These are phyloP conservation scores for Ptyas mucosa DNA, from an alignment of 2,113 vertebrate species.

Conservation along the genomic window DNA sequence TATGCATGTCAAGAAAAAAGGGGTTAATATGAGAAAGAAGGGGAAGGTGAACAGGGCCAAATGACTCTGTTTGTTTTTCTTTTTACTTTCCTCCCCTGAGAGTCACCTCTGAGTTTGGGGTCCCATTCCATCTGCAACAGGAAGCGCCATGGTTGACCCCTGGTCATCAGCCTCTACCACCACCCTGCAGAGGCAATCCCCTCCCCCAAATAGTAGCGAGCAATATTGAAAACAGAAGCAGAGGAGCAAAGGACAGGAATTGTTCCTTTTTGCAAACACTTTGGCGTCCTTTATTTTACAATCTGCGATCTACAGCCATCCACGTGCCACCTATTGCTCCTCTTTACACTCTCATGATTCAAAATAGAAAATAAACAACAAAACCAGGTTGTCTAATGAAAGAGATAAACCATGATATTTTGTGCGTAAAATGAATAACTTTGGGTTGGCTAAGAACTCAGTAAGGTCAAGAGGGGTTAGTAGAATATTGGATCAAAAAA, in stretches of 20 bases:
- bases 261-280: not conserved
- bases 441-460: not conserved
- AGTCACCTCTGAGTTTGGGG: constrained; percentile 32
- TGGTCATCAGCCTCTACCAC: not conserved
- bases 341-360: not conserved
- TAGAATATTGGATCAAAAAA: not conserved
- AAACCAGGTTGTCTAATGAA: not conserved
- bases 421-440: not conserved
- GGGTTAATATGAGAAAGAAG: not conserved
- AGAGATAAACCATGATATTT: not conserved
- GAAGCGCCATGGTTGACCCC: constrained; percentile 30
- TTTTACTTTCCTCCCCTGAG: constrained; percentile 38
- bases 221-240: not conserved
- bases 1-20: not conserved
- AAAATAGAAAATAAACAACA: not conserved
- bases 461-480: not conserved
- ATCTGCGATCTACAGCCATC: no score
- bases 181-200: not conserved
- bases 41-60: not conserved
- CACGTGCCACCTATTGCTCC: not conserved
- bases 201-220: not conserved
- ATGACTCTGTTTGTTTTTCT: constrained; percentile 35
- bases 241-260: not conserved
- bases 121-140: constrained; percentile 39
- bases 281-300: no score